Evolutionary conservation across 2,888 invertebrate genomes (phyloP).

Genomic region (Anthophora plumipes): DNA sequence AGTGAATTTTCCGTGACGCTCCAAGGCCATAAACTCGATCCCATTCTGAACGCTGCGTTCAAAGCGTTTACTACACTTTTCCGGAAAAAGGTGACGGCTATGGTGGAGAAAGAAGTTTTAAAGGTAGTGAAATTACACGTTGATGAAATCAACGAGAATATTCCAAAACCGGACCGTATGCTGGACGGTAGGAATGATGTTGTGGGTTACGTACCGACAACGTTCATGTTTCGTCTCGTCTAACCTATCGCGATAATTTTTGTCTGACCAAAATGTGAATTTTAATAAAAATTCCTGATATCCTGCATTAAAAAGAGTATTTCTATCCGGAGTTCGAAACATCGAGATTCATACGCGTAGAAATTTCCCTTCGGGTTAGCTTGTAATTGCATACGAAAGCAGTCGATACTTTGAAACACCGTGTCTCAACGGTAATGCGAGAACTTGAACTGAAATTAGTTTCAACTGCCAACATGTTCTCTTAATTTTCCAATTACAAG

Average conservation of each 20-base stretch:
- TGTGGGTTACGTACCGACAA: background rate
- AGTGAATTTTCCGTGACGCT: conserved; percentile 67
- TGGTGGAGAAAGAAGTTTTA: background rate
- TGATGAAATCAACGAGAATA: background rate
- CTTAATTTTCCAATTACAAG: conserved; percentile 4
- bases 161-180: conserved; percentile 1
- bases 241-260: too few relatives aligned
- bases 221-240: background rate
- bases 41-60: conserved; percentile 58
- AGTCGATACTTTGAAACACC: too few relatives aligned
- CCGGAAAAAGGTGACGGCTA: background rate
- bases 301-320: too few relatives aligned
- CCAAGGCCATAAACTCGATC: conserved; percentile 66
- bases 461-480: conserved; percentile 13
- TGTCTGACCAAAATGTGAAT: too few relatives aligned
- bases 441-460: too few relatives aligned
- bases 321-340: too few relatives aligned
- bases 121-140: background rate
- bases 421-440: too few relatives aligned
- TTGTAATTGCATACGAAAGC: too few relatives aligned
- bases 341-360: too few relatives aligned
- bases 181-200: background rate
- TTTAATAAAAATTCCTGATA: too few relatives aligned
- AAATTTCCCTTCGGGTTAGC: too few relatives aligned
- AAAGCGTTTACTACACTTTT: conserved; percentile 57